Conservation (phyloP, 2,797 vertebrate species). For the Xenentodon cancila region DNA sequence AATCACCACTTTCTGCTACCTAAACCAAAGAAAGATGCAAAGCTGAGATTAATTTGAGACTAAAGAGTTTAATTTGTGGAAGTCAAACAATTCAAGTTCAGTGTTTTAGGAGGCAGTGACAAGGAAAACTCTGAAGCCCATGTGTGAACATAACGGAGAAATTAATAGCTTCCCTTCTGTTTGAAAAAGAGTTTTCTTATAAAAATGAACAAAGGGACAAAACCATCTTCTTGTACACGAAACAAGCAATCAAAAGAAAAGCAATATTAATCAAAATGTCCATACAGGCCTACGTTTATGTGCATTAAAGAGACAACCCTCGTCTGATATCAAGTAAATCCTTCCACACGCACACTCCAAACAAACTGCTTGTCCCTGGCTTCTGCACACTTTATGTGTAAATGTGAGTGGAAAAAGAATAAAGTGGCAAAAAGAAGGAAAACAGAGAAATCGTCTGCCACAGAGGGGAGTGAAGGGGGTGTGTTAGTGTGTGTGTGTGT, state of each 20-base stretch:
- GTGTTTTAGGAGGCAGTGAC: too few relatives aligned
- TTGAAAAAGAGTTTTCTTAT: neutral
- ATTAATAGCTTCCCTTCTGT: neutral
- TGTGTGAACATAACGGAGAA: neutral
- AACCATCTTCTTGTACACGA: neutral
- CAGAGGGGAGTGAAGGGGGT: constrained; percentile 16
- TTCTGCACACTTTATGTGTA: constrained; percentile 18
- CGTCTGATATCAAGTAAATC: constrained; percentile 48
- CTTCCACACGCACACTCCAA: constrained; percentile 35
- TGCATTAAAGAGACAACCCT: constrained; percentile 27
- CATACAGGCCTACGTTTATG: neutral
- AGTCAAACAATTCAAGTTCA: too few relatives aligned
- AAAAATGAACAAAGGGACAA: neutral
- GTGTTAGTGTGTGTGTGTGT: constrained; percentile 10
- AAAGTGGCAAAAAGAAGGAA: constrained; percentile 15
- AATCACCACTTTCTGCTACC: too few relatives aligned
- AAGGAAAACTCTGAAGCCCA: too few relatives aligned
- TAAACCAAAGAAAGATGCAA: too few relatives aligned
- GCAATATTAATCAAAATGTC: neutral
- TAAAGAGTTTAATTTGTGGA: too few relatives aligned
- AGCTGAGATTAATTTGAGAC: too few relatives aligned
- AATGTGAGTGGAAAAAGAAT: constrained; percentile 27
- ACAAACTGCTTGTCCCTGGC: constrained; percentile 25
- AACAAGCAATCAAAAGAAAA: neutral
- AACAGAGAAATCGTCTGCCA: constrained; percentile 39